A percentile compares a stretch with the other conserved stretches of the same genome.
Evolutionary conservation across 2,797 vertebrate genomes (phyloP).

Genomic region (Synanceia verrucosa): DNA sequence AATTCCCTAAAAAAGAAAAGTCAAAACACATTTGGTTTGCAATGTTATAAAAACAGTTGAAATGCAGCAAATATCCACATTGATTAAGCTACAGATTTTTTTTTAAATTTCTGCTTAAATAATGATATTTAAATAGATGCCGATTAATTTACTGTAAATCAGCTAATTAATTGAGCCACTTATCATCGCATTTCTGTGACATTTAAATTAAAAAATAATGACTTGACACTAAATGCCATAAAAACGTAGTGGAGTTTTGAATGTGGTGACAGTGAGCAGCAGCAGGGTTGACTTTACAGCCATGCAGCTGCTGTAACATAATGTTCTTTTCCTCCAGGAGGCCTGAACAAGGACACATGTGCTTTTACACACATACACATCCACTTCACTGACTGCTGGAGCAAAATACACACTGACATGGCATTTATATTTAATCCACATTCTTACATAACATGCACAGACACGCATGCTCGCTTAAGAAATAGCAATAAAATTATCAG

Average conservation of each 20-base stretch:
- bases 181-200: rapidly evolving
- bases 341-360: constrained; percentile 24
- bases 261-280: background rate
- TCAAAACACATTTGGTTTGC: background rate
- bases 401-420: background rate
- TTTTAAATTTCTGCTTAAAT: background rate
- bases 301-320: constrained; percentile 61
- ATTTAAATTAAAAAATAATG: background rate
- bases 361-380: background rate
- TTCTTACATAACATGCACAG: constrained; percentile 23
- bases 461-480: background rate
- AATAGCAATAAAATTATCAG: rapidly evolving
- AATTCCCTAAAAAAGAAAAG: background rate
- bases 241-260: background rate
- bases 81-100: background rate
- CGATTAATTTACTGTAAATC: background rate
- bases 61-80: background rate
- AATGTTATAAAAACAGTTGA: background rate
- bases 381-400: background rate
- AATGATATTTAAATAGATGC: background rate
- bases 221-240: background rate
- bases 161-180: background rate
- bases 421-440: constrained; percentile 27
- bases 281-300: constrained; percentile 5
- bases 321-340: constrained; percentile 64